Evolutionary conservation across 1,140 invertebrate species (phyloP).

Genomic region (Anastatus disparis): DNA sequence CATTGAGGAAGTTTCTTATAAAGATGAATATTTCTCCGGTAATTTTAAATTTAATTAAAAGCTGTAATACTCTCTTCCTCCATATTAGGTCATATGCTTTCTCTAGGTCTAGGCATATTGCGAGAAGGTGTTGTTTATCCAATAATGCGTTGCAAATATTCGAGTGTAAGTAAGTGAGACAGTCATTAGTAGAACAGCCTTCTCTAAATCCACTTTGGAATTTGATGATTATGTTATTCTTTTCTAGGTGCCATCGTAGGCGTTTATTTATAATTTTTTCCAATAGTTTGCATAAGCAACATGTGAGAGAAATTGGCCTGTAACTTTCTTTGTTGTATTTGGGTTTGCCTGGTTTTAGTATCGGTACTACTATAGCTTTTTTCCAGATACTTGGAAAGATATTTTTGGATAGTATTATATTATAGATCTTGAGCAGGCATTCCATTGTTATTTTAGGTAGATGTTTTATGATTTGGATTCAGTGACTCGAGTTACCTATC

Average conservation of each 20-base stretch:
- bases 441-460: conserved; percentile 37
- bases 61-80: conserved; percentile 34
- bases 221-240: conserved; percentile 37
- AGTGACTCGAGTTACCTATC: too few relatives aligned
- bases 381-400: conserved; percentile 51
- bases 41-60: conserved; percentile 23
- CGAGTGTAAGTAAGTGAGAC: conserved; percentile 40
- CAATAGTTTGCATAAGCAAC: too few relatives aligned
- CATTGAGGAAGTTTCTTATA: conserved; percentile 34
- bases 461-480: conserved; percentile 50
- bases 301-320: too few relatives aligned
- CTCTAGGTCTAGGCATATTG: conserved; percentile 37
- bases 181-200: conserved; percentile 39
- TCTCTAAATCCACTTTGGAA: conserved; percentile 39
- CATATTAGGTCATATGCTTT: conserved; percentile 40
- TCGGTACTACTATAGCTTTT: conserved; percentile 48
- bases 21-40: conserved; percentile 35
- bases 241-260: conserved; percentile 31
- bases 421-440: conserved; percentile 46
- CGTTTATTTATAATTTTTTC: conserved; percentile 49
- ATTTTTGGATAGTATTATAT: conserved; percentile 42
- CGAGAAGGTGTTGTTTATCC: conserved; percentile 31
- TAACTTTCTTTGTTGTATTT: too few relatives aligned
- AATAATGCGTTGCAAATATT: too few relatives aligned
- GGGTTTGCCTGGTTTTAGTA: conserved; percentile 53